Conservation (phyloP, 2,113 vertebrate species). For the Bubo bubo region DNA sequence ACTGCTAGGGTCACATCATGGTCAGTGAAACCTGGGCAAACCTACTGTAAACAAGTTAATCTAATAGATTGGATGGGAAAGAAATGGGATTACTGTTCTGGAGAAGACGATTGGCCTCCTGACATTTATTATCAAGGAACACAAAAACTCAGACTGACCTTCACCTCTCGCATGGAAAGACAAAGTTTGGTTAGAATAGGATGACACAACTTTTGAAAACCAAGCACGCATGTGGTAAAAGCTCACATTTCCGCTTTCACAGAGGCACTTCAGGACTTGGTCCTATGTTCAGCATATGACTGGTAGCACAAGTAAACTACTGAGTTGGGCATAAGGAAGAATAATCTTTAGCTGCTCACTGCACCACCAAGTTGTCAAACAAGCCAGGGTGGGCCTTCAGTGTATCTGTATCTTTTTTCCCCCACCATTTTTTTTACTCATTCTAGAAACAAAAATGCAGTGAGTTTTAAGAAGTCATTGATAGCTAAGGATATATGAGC, state of each 20-base stretch:
- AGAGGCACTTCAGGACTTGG: background rate
- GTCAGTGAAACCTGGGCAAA: background rate
- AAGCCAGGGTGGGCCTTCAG: background rate
- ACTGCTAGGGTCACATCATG: background rate
- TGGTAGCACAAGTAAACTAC: background rate
- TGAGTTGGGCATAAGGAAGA: background rate
- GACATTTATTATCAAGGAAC: background rate
- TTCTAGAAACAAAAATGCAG: background rate
- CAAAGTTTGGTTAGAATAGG: background rate
- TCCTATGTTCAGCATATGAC: accelerated
- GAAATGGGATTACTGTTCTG: background rate
- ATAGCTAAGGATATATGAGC: background rate
- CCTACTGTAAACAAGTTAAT: background rate
- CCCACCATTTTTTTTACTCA: background rate
- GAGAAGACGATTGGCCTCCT: background rate
- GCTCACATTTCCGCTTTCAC: background rate
- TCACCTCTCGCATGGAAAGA: accelerated
- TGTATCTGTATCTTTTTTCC: background rate
- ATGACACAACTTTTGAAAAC: background rate
- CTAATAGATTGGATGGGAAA: background rate
- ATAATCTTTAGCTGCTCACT: background rate
- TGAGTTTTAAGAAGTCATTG: background rate
- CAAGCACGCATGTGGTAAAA: background rate
- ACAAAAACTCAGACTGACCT: background rate
- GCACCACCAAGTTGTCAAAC: background rate